Evolutionary conservation across 2,888 invertebrate species (phyloP), one percentile per base, ranked within the genome.

Genomic region (Timandra comae): DNA sequence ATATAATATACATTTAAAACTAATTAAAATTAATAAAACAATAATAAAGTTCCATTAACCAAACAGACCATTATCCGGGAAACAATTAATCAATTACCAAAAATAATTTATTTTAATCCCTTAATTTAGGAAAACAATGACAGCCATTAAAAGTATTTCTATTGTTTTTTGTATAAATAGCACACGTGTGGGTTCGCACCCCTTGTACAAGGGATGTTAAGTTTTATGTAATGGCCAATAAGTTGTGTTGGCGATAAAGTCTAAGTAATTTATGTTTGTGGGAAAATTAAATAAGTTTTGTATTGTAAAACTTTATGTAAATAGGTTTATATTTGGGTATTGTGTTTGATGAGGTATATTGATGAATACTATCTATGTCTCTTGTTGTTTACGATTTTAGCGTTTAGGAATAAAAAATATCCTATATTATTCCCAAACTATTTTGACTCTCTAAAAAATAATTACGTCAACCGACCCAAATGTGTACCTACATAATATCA

Each of bases 211-310:
- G 38, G 43, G 46, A 41, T 43, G 30, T 28, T 27, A 28, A 31
- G 27, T 33, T 50, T 50, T 46, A 43, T 47, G 42, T 43, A 38
- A 46, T 39, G 36, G 41, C 16, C 29, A 25, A 46, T 54, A 49
- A 43, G 41, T 53, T 46, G 38, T 31, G 12, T 21, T 8, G 35
- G 31, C 29, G 27, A 38, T 46, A 42, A 46, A 5, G 16, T 16
- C 3, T 16, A 43, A 39, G 12, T 47, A 32, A 40, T 30, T 12
- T 45, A 52, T 50, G n/a, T 47, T 46, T 33, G 36, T 56, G 56
- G 37, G 56, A 57, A 56, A 42, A 30, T 29, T 28, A 48, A 46
- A 50, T n/a, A n/a, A n/a, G n/a, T n/a, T n/a, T n/a, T n/a, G n/a
- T n/a, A n/a, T n/a, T n/a, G n/a, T n/a, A n/a, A n/a, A n/a, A n/a